Evolutionary conservation across 2,888 invertebrate species (phyloP), one percentile per base, ranked within the genome.

Genomic region (Clivina fossor): DNA sequence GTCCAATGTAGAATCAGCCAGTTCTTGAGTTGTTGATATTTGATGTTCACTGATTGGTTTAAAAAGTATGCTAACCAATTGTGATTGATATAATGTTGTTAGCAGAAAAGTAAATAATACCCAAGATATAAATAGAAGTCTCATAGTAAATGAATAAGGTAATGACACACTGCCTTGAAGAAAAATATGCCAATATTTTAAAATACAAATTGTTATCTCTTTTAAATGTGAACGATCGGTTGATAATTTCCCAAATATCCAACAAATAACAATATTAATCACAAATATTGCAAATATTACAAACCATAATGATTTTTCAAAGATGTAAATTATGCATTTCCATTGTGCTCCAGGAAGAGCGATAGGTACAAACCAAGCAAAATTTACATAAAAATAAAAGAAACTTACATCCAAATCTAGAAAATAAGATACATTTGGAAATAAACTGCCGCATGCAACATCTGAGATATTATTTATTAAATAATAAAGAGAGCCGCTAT

Each of bases 311-410:
- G 24, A 16, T 4, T 13, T 18, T 4, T 26, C 18, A 38, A 54
- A 54, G 16, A 54, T 46, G 4, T 11, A 33, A 3, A 37, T 22
- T 22, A 47, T 9, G 19, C 35, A 46, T 9, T 26, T 46, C 54
- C 54, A 54, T 13, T 33, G 46, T 32, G 46, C 28, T 11, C 37
- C 28, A 13, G 37, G 38, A 13, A 18, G 22, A 18, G 54, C 54
- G 16, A 46, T 38, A 5, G 54, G 54, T 28, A 54, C 54, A 13
- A 37, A 28, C 54, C 54, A 54, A 20, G 46, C 26, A 37, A 46
- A 47, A 11, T 13, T 20, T n/a, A 46, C 46, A 28, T 54, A 20
- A 9, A 37, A 46, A 28, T 54, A 54, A 37, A 46, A 46, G n/a
- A 18, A 3, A 2, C 37, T 46, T 28, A 37, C 37, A 16, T 46